Evolutionary conservation across 2,888 invertebrate genomes (phyloP), one percentile per base, ranked within the genome.

Genomic region (Drosophila eohydei): DNA sequence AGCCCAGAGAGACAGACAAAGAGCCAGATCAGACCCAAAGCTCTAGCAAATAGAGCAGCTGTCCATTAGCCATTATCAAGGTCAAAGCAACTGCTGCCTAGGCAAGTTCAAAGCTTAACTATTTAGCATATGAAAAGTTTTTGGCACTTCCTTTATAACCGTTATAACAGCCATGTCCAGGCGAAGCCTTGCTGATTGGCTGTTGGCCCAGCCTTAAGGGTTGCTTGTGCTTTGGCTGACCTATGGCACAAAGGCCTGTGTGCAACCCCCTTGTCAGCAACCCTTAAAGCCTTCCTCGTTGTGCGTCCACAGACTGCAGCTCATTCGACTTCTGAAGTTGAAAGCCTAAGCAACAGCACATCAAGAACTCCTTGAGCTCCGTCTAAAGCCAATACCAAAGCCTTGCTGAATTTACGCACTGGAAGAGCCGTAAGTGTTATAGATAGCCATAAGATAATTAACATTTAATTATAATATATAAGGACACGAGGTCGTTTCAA

Each of bases 301-400:
- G 32, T 26, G 36, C 62, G 52, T 41, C 50, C 21, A 28, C 55
- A 51, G 51, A 68, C 41, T n/a, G 16, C 60, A 70, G 55, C 58
- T 88, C 89, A 91, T 92, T 91, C 91, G 90, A 89, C 92, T 92
- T 83, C 80, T 80, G 78, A 84, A 91, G 91, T 92, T 91, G 92
- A 91, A 89, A 90, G 82, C 78, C 81, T 66, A 66, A 77, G 82
- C 85, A 80, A 60, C 78, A 58, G 16, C 43, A 62, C 51, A 16
- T 51, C 34, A 38, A 55, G 36, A 56, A 59, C 26, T 57, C 59
- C 28, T 16, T 36, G 43, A 48, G 54, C 11, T 58, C 38, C 50
- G 46, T 46, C 41, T 30, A 30, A 36, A 61, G 28, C 4, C 21
- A 21, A 46, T 8, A 16, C 30, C 12, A 12, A 28, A n/a, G 6